Evolutionary conservation across 2,888 invertebrate genomes (phyloP), one percentile per base, ranked within the genome.

Genomic region (Neria commutata): DNA sequence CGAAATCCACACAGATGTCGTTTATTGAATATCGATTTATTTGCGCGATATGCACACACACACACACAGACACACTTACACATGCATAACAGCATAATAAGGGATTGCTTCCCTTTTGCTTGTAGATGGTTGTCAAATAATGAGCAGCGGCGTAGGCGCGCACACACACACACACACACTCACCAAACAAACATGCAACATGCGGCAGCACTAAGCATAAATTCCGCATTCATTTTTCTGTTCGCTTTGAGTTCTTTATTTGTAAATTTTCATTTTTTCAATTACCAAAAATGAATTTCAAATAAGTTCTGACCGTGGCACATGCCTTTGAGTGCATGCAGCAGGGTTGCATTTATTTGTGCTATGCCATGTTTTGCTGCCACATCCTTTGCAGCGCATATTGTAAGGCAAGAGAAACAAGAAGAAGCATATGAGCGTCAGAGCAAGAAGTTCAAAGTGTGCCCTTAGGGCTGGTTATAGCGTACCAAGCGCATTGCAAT

Each of bases 11-110:
- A 75, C 74, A 74, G 76, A 74, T 74, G 74, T 75, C 73, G 71
- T 75, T 74, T 74, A 75, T 74, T 74, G 74, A 73, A 74, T 74
- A 75, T 75, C 75, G 74, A 74, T 74, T 75, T 75, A 75, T n/a
- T n/a, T n/a, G n/a, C 75, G 68, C 60, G 25, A 19, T 17, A 42
- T 42, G 70, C 48, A 26, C 50, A 29, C 68, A 72, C 72, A 72
- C 68, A 71, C 71, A 72, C 72, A 70, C 73, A 72, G 72, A 72
- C 65, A 63, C 72, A 65, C 67, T 65, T 62, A 62, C 70, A 66
- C 71, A 67, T 61, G 55, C 53, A 54, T 72, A 72, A 74, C 74
- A 70, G 67, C 67, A 64, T 62, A 62, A 67, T 64, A 69, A 68
- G 63, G 68, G 67, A 69, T 68, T 61, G 34, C 4, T 37, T 25